Conservation (phyloP, 2,888 invertebrate genomes). For the Drosophila gaucha region DNA sequence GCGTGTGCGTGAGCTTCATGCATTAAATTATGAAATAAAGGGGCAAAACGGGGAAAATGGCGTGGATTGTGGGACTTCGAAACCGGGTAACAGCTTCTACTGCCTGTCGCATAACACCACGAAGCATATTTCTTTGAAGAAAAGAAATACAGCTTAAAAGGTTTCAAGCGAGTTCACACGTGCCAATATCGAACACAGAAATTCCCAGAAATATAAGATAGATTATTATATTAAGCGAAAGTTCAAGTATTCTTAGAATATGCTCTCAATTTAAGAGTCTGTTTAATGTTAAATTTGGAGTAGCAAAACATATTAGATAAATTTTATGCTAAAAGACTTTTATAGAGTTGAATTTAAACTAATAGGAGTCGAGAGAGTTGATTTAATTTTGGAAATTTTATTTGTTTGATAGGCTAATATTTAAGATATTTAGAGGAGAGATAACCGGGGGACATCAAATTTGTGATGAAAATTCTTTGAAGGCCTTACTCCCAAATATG, state of each 20-base stretch:
- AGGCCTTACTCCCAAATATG: too few relatives aligned
- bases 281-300: too few relatives aligned
- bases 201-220: not conserved
- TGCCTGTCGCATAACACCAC: conserved; percentile 41
- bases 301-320: too few relatives aligned
- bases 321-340: not conserved
- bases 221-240: not conserved
- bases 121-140: conserved; percentile 46
- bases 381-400: too few relatives aligned
- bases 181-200: not conserved
- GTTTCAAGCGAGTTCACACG: conserved; percentile 29
- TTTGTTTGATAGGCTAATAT: too few relatives aligned
- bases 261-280: not conserved
- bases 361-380: too few relatives aligned
- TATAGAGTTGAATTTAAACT: too few relatives aligned
- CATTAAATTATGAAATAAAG: conserved; percentile 65
- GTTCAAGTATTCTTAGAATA: not conserved
- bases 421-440: too few relatives aligned
- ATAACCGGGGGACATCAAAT: too few relatives aligned
- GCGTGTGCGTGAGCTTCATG: conserved; percentile 61
- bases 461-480: too few relatives aligned
- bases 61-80: not conserved
- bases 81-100: conserved; percentile 14
- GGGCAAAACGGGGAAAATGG: not conserved
- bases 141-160: conserved; percentile 33